Percentiles rank a stretch among this genome's conserved stretches.
Conservation (phyloP, 2,113 vertebrate species). For the Cricetomys ansorgei region DNA sequence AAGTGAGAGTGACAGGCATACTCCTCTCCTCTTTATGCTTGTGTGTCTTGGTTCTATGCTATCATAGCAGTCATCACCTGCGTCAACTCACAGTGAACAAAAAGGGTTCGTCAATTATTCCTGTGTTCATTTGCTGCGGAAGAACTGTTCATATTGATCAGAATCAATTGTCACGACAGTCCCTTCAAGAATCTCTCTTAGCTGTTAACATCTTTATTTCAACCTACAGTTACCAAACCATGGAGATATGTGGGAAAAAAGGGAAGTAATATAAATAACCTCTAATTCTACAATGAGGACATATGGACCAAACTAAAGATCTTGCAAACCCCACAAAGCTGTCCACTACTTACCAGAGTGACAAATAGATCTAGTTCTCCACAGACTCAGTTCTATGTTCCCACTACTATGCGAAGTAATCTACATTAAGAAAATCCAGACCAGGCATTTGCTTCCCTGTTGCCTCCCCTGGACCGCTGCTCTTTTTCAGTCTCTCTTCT, state of each 20-base stretch:
- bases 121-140: constrained; percentile 22
- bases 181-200: constrained; percentile 38
- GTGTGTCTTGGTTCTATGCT: constrained; percentile 20
- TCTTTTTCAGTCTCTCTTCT: neutral
- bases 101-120: constrained; percentile 33
- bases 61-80: neutral
- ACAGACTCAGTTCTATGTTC: neutral
- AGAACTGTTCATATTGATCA: constrained; percentile 14
- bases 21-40: constrained; percentile 20
- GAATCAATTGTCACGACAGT: constrained; percentile 30
- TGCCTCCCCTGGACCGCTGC: neutral
- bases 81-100: constrained; percentile 33
- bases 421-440: neutral
- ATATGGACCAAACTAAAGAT: neutral
- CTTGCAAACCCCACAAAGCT: neutral
- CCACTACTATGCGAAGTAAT: neutral
- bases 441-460: neutral
- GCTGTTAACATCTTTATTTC: constrained; percentile 30
- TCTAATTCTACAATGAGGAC: constrained; percentile 3
- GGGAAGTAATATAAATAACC: neutral
- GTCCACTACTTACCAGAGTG: neutral
- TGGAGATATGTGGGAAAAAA: neutral
- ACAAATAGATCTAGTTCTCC: neutral
- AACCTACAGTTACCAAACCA: neutral
- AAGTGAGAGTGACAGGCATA: neutral